These are phyloP conservation scores for Trachelus troglodyta DNA, from an alignment of 2,888 invertebrate genomes.

Conservation along the genomic window DNA sequence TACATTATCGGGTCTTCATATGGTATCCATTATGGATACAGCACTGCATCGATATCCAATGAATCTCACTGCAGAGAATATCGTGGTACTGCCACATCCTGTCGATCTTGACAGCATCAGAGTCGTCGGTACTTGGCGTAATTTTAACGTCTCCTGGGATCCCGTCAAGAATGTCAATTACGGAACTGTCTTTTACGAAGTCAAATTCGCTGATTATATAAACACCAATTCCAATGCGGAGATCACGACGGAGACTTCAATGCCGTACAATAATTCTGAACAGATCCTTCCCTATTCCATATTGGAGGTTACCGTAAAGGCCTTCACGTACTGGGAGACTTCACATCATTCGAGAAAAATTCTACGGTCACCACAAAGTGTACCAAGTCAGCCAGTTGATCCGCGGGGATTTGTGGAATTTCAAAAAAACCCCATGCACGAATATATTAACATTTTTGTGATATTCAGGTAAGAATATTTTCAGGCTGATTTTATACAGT, in stretches of 20 bases:
- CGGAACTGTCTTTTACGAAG: slow-evolving; percentile 85
- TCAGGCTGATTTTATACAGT: slow-evolving; percentile 32
- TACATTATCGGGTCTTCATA: slow-evolving; percentile 74
- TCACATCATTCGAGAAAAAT: slow-evolving; percentile 73
- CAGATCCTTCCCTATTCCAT: slow-evolving; percentile 76
- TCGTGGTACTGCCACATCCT: slow-evolving; percentile 80
- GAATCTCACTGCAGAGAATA: slow-evolving; percentile 65
- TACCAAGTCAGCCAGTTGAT: slow-evolving; percentile 80
- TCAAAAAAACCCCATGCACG: slow-evolving; percentile 60
- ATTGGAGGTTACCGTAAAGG: slow-evolving; percentile 79
- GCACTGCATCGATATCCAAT: slow-evolving; percentile 74
- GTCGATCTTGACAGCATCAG: slow-evolving; percentile 76
- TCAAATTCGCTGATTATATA: slow-evolving; percentile 74
- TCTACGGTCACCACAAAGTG: slow-evolving; percentile 83
- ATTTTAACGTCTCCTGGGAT: slow-evolving; percentile 87
- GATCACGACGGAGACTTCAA: slow-evolving; percentile 55
- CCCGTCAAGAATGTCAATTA: slow-evolving; percentile 81
- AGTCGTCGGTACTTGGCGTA: slow-evolving; percentile 81
- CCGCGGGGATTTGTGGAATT: slow-evolving; percentile 80
- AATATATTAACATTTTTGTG: slow-evolving; percentile 49
- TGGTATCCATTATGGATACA: slow-evolving; percentile 80
- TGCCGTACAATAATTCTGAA: slow-evolving; percentile 64
- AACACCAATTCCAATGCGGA: slow-evolving; percentile 71
- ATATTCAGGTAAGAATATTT: slow-evolving; percentile 50
- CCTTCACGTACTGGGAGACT: slow-evolving; percentile 88